These are phyloP conservation scores for Bibio marci DNA, from an alignment of 2,888 invertebrate species.

Conservation along the genomic window DNA sequence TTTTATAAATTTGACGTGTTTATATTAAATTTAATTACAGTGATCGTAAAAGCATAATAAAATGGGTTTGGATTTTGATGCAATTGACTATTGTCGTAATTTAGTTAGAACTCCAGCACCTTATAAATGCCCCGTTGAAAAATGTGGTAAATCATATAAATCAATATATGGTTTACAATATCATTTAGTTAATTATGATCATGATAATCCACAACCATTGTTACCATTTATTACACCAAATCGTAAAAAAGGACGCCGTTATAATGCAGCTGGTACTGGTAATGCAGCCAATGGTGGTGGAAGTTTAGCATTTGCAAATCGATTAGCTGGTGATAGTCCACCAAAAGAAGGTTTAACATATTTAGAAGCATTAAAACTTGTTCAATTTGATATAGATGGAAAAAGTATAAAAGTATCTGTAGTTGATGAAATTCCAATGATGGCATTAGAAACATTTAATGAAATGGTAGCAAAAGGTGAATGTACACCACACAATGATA, in stretches of 20 bases:
- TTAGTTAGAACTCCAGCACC: slow-evolving; percentile 56
- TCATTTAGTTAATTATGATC: slow-evolving; percentile 71
- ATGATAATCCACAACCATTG: slow-evolving; percentile 54
- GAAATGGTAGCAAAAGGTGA: slow-evolving; percentile 22
- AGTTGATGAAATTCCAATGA: slow-evolving; percentile 48
- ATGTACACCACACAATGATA: slow-evolving; percentile 23
- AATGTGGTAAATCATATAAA: slow-evolving; percentile 74
- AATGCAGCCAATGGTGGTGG: slow-evolving; percentile 26
- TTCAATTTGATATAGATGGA: slow-evolving; percentile 76
- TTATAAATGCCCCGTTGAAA: slow-evolving; percentile 69
- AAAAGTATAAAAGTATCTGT: slow-evolving; percentile 48
- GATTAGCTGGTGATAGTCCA: no score
- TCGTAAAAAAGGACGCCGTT: slow-evolving; percentile 41
- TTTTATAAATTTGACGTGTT: no score
- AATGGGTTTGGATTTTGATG: slow-evolving; percentile 75
- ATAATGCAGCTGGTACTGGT: slow-evolving; percentile 32
- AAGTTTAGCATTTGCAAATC: slow-evolving; percentile 18
- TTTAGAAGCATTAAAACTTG: slow-evolving; percentile 69
- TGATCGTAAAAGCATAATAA: no score
- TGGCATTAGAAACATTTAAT: slow-evolving; percentile 45
- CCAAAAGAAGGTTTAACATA: slow-evolving; percentile 59
- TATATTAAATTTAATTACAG: no score
- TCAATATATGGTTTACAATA: slow-evolving; percentile 74
- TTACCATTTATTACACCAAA: slow-evolving; percentile 43
- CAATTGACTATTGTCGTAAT: slow-evolving; percentile 70